A percentile compares a stretch with the other conserved stretches of the same genome.
phyloP scores from a whole-genome alignment of 2,888 invertebrate species.

The Spilarctia lutea region DNA sequence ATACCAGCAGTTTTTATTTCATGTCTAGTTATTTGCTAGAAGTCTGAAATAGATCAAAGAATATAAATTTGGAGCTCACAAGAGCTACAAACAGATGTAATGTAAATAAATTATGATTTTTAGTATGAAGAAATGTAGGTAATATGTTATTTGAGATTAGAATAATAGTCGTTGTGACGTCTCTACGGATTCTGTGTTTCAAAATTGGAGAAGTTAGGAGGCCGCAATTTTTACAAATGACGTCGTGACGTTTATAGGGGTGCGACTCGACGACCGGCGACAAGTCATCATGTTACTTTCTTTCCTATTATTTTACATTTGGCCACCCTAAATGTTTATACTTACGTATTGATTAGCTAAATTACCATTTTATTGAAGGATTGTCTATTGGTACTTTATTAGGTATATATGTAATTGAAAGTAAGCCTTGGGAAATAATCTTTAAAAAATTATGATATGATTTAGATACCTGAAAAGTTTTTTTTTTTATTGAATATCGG shows the following conservation, averaged over 20 bases:
- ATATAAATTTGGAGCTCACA: constrained; percentile 19
- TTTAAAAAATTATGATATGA: background rate
- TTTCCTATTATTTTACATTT: constrained; percentile 81
- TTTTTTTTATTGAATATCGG: no score
- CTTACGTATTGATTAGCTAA: constrained; percentile 65
- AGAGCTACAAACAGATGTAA: constrained; percentile 13
- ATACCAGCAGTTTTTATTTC: constrained; percentile 12
- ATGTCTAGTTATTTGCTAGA: constrained; percentile 18
- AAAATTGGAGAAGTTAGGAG: constrained; percentile 82
- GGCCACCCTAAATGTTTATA: constrained; percentile 72
- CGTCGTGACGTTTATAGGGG: constrained; percentile 86
- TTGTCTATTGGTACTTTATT: constrained; percentile 18
- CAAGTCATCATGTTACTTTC: constrained; percentile 86
- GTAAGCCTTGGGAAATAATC: background rate
- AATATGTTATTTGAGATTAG: constrained; percentile 17
- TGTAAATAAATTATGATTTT: constrained; percentile 20
- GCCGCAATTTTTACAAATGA: constrained; percentile 87
- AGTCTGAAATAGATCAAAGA: constrained; percentile 26
- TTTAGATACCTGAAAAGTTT: background rate
- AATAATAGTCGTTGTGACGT: constrained; percentile 21
- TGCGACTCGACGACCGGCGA: constrained; percentile 69
- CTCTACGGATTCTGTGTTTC: constrained; percentile 66
- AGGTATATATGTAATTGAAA: background rate
- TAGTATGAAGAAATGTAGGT: constrained; percentile 15
- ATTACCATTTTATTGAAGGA: constrained; percentile 47